Evolutionary conservation across 2,113 vertebrate species (phyloP).

Genomic region (Heptranchias perlo): DNA sequence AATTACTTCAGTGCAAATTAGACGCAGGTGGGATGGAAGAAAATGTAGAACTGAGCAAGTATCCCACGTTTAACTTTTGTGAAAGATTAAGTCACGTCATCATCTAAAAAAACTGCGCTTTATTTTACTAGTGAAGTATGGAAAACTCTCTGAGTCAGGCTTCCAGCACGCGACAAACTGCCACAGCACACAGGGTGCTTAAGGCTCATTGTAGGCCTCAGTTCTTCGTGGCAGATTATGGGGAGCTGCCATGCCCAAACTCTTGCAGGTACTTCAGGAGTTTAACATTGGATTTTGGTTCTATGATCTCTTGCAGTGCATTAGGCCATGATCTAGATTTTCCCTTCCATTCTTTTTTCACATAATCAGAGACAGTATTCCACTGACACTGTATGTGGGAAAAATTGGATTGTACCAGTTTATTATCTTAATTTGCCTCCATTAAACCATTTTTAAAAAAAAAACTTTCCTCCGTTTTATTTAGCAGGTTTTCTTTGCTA

Average conservation of each 20-base stretch:
- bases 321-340: neutral
- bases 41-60: neutral
- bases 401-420: neutral
- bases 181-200: neutral
- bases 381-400: neutral
- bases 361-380: neutral
- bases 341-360: neutral
- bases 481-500: neutral
- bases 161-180: neutral
- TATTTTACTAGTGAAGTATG: neutral
- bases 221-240: neutral
- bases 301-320: neutral
- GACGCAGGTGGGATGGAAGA: neutral
- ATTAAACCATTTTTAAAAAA: neutral
- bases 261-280: too few species aligned
- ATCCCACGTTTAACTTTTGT: neutral
- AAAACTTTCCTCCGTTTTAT: neutral
- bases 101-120: neutral
- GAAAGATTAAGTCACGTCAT: neutral
- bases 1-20: neutral
- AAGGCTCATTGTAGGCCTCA: neutral
- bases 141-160: neutral
- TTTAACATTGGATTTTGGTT: neutral
- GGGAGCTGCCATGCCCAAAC: neutral
- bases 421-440: neutral